phyloP scores from a whole-genome alignment of 2,888 invertebrate genomes.

The Bruchidius siliquastri region DNA sequence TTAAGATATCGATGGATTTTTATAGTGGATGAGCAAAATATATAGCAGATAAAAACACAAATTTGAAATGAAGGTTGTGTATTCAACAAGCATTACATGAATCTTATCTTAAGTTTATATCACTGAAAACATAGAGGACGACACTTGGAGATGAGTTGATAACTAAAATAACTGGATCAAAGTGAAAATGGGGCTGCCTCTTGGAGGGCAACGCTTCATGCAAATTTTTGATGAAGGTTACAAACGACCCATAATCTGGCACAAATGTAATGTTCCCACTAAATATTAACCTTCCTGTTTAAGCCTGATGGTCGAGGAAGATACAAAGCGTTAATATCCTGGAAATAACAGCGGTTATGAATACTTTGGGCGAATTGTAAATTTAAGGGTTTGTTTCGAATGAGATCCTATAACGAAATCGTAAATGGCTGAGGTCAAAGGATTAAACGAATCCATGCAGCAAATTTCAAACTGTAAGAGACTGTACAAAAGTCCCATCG shows the following conservation, averaged over 20 bases:
- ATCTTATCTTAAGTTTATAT: too few relatives aligned
- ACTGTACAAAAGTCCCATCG: too few relatives aligned
- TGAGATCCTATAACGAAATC: background rate
- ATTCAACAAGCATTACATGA: too few relatives aligned
- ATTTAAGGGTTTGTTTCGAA: background rate
- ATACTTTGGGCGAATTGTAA: conserved; percentile 4
- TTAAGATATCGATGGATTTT: too few relatives aligned
- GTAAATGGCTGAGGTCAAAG: background rate
- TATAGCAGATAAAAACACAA: too few relatives aligned
- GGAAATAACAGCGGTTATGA: conserved; percentile 11
- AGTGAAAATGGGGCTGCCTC: background rate
- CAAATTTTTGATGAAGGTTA: background rate
- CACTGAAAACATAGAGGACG: too few relatives aligned
- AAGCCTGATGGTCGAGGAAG: background rate
- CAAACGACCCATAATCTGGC: background rate
- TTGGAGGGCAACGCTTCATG: background rate
- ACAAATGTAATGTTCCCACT: background rate
- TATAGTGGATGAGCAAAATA: too few relatives aligned
- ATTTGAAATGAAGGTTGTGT: too few relatives aligned
- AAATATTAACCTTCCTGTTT: background rate
- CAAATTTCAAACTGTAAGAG: too few relatives aligned
- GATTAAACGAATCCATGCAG: background rate
- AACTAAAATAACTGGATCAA: background rate
- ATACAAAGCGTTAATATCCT: conserved; percentile 13
- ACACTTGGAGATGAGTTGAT: too few relatives aligned